Conservation (phyloP, 2,888 invertebrate genomes). For the Elysia crispata region DNA sequence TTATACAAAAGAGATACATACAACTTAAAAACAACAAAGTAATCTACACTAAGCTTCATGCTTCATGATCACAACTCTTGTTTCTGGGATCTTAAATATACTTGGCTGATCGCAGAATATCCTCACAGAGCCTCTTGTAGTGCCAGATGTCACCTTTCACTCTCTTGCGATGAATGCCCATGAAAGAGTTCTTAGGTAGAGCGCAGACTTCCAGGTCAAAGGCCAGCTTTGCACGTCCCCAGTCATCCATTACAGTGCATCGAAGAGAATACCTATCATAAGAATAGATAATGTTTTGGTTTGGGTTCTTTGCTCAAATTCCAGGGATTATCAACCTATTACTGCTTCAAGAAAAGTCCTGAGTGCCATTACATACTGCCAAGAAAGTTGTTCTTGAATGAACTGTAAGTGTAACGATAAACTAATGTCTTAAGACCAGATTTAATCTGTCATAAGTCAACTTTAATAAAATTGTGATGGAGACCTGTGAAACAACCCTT, state of each 20-base stretch:
- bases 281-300: conserved; percentile 17
- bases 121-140: conserved; percentile 88
- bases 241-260: conserved; percentile 82
- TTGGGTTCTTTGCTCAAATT: too few species aligned
- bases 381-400: too few species aligned
- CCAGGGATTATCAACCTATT: not conserved
- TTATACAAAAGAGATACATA: too few species aligned
- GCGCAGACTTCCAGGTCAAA: conserved; percentile 85
- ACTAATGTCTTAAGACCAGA: too few species aligned
- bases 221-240: conserved; percentile 79
- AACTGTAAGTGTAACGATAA: too few species aligned
- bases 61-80: not conserved
- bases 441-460: too few species aligned
- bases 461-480: too few species aligned
- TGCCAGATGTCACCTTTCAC: conserved; percentile 88
- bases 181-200: conserved; percentile 77
- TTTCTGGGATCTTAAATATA: conserved; percentile 27
- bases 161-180: conserved; percentile 85
- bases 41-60: too few species aligned
- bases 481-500: too few species aligned
- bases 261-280: conserved; percentile 82
- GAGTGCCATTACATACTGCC: too few species aligned
- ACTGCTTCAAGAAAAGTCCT: not conserved
- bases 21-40: too few species aligned
- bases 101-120: conserved; percentile 79